These are phyloP conservation scores for Leucania comma DNA, from an alignment of 2,888 invertebrate genomes.

Conservation along the genomic window DNA sequence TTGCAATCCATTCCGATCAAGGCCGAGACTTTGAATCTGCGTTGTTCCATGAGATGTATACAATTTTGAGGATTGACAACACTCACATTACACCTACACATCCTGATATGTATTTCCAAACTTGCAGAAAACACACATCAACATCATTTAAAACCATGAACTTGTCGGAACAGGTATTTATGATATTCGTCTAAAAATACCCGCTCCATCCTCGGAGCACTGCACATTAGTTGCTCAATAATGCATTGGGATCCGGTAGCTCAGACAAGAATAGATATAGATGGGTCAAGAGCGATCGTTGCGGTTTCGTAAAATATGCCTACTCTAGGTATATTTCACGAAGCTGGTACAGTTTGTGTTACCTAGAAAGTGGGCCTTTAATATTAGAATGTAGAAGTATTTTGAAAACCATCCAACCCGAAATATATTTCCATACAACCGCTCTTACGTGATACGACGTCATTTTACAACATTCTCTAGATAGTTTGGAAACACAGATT, in stretches of 20 bases:
- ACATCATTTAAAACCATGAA: neutral
- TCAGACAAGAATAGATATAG: constrained; percentile 14
- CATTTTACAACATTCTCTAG: too few species aligned
- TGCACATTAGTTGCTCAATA: constrained; percentile 15
- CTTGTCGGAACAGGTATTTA: neutral
- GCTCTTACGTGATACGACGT: too few species aligned
- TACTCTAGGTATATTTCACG: neutral
- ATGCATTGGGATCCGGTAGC: constrained; percentile 22
- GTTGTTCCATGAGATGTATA: too few species aligned
- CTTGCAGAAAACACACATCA: neutral
- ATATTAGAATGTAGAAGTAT: neutral
- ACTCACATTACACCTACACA: too few species aligned
- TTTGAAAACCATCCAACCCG: too few species aligned
- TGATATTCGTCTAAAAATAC: constrained; percentile 15
- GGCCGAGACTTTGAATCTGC: too few species aligned
- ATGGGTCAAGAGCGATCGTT: neutral
- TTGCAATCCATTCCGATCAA: too few species aligned
- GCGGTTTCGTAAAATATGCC: neutral
- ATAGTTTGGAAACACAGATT: too few species aligned
- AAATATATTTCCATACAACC: too few species aligned
- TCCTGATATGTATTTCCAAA: neutral
- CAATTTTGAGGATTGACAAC: too few species aligned
- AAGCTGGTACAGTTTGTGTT: neutral
- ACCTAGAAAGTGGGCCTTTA: neutral
- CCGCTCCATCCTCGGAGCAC: constrained; percentile 1